A percentile compares a stretch with the other conserved stretches of the same genome.
phyloP scores from a whole-genome alignment of 2,797 vertebrate species.

The Coreius guichenoti region DNA sequence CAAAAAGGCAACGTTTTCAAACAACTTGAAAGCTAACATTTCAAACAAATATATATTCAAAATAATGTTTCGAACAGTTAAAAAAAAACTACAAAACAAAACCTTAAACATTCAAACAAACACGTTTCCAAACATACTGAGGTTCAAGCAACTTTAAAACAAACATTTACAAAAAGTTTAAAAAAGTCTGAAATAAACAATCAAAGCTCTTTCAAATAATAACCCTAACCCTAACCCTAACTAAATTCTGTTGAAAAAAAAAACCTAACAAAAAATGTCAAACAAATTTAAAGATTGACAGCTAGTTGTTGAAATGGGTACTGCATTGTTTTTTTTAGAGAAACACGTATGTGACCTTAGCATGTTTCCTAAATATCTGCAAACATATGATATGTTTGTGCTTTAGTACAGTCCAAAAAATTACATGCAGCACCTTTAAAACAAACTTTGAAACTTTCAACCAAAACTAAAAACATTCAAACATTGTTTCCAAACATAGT shows the following conservation, averaged over 20 bases:
- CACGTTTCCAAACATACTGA: not conserved
- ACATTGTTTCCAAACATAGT: not conserved
- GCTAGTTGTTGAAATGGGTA: not conserved
- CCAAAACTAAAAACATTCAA: not conserved
- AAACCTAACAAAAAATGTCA: not conserved
- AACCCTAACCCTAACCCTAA: too few relatives aligned
- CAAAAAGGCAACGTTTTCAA: not conserved
- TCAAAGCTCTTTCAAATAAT: not conserved
- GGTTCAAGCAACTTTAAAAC: not conserved
- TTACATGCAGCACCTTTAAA: not conserved
- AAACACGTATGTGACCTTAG: not conserved
- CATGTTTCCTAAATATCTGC: not conserved
- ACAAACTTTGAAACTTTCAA: not conserved
- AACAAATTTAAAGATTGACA: not conserved
- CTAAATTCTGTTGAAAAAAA: not conserved
- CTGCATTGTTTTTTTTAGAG: too few relatives aligned
- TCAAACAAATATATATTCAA: not conserved
- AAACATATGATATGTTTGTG: not conserved
- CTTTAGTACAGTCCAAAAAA: not conserved
- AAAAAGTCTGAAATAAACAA: not conserved
- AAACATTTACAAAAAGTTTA: not conserved
- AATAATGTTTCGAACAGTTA: not conserved
- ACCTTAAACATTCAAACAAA: not conserved
- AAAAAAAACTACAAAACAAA: constrained; percentile 1
- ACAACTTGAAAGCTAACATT: not conserved